Conservation (phyloP, 2,797 vertebrate species). For the Cossypha heuglini region DNA sequence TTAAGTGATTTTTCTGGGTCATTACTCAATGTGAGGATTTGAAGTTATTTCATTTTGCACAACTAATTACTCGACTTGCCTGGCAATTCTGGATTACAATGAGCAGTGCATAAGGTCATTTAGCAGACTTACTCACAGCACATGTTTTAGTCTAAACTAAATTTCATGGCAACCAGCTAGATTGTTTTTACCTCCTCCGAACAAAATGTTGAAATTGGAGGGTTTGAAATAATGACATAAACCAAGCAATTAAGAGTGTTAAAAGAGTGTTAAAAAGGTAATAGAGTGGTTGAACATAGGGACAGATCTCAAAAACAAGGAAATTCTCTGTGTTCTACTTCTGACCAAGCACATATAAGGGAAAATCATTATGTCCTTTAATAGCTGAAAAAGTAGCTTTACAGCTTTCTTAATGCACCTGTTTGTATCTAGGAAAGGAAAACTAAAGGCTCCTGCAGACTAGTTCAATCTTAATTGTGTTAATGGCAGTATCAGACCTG, state of each 20-base stretch:
- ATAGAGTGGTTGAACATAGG: neutral
- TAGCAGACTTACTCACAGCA: constrained; percentile 51
- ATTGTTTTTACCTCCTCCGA: neutral
- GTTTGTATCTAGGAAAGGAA: neutral
- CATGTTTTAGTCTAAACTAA: constrained; percentile 26
- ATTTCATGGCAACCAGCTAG: constrained; percentile 45
- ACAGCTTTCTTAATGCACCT: neutral
- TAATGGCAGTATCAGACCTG: neutral
- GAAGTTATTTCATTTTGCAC: constrained; percentile 58
- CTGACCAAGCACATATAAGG: neutral
- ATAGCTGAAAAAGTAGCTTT: neutral
- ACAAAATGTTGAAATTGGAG: constrained; percentile 28
- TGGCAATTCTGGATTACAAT: constrained; percentile 59
- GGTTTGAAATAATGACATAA: neutral
- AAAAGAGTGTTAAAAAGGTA: neutral
- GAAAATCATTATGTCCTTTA: neutral
- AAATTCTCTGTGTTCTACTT: neutral
- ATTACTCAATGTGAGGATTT: constrained; percentile 44
- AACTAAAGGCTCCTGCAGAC: neutral
- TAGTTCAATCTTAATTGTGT: constrained; percentile 7
- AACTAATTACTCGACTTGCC: constrained; percentile 62
- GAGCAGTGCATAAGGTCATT: constrained; percentile 46
- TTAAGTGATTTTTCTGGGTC: constrained; percentile 66
- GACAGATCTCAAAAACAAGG: neutral
- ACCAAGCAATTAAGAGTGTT: neutral